Evolutionary conservation across 1,140 invertebrate species (phyloP), one percentile per base, ranked within the genome.

Genomic region (Mizuhopecten yessoensis): DNA sequence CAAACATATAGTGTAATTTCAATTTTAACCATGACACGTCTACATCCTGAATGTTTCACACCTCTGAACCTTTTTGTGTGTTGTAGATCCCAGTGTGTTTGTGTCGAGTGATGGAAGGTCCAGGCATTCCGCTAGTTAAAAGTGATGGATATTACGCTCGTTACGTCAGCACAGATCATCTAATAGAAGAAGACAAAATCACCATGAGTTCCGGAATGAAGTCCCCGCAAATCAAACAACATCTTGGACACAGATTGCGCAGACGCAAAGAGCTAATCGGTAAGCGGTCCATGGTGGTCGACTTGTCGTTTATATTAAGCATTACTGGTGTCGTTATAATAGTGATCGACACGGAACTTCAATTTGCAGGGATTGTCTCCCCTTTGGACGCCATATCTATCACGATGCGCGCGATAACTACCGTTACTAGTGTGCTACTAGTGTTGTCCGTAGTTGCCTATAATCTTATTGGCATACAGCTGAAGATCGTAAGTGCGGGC

Each of bases 331-430:
- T 95, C 87, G 29, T 93, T 13, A 87, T 94, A 34, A 94, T 94
- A 36, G 93, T 95, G 1, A 90, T 95, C n/a, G 94, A 95, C 92
- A 94, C 93, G 0, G 95, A 95, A 49, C 91, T 95, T 33, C 92
- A 93, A 42, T 94, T 95, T 88, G 90, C 92, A 15, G 88, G 89
- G 17, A 86, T 89, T 11, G 92, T 94, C 9, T 89, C 33, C 15
- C 88, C 87, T 20, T 89, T 89, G 34, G 92, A 90, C 0, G 39
- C 91, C 0, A 88, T 93, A 20, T 95, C 94, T 33, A 91, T 93
- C 7, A 90, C 93, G 49, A 86, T 95, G 10, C 93, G 94, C 17
- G 91, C 93, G 23, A 87, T 95, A 75, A 94, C 94, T 2, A 93
- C 95, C 0, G 90, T 95, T 0, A 94, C 94, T 17, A 95, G 94